Evolutionary conservation across 2,797 vertebrate species (phyloP).

Genomic region (Discoglossus pictus): DNA sequence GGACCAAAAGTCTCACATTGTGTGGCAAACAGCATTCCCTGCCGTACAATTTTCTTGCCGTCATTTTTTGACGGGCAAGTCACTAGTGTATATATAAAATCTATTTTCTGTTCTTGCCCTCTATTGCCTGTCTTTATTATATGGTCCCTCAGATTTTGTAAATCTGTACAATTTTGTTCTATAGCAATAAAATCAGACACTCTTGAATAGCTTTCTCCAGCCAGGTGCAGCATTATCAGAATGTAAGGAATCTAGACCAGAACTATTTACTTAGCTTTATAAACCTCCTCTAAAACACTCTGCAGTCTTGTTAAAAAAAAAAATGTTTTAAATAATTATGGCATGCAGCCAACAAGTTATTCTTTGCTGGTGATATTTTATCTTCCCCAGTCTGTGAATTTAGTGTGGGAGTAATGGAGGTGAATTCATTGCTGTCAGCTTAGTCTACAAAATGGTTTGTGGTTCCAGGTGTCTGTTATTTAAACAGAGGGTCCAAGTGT

Average conservation of each 20-base stretch:
- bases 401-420: conserved; percentile 33
- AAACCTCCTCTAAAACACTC: background rate
- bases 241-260: background rate
- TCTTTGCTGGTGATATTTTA: conserved; percentile 33
- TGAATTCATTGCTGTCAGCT: conserved; percentile 28
- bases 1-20: too few species aligned
- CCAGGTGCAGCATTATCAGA: too few species aligned
- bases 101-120: too few species aligned
- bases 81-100: too few species aligned
- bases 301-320: background rate
- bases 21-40: too few species aligned
- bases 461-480: conserved; percentile 39
- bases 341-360: conserved; percentile 27
- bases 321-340: background rate
- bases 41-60: too few species aligned
- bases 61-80: too few species aligned
- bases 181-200: too few species aligned
- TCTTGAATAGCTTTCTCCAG: too few species aligned
- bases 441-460: conserved; percentile 28
- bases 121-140: too few species aligned
- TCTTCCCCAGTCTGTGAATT: conserved; percentile 21
- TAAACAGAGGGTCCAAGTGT: background rate
- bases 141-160: too few species aligned
- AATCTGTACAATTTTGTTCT: too few species aligned
- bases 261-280: background rate